phyloP scores from a whole-genome alignment of 2,113 vertebrate species.

The Osmerus eperlanus region DNA sequence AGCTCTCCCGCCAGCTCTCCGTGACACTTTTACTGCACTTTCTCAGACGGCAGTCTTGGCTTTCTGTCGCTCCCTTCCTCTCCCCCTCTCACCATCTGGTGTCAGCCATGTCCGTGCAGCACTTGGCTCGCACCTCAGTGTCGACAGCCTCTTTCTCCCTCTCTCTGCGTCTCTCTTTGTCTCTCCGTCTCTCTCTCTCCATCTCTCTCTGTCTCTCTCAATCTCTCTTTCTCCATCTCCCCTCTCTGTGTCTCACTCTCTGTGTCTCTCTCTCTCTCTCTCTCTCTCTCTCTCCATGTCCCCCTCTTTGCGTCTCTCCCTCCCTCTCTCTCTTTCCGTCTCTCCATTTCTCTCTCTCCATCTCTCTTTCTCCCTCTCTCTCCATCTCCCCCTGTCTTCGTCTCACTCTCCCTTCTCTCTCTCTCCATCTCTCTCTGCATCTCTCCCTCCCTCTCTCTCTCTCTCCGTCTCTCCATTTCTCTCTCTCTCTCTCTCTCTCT shows the following conservation, averaged over 20 bases:
- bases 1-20: slow-evolving; percentile 28
- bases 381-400: background rate
- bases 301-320: slow-evolving; percentile 2
- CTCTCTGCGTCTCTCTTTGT: no score
- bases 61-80: background rate
- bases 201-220: slow-evolving; percentile 2
- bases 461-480: background rate
- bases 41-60: slow-evolving; percentile 9
- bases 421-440: no score
- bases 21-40: slow-evolving; percentile 29
- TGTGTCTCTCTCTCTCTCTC: background rate
- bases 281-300: background rate
- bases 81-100: slow-evolving; percentile 45
- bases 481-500: background rate
- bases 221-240: background rate
- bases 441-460: no score
- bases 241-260: background rate
- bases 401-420: no score
- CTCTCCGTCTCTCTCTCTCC: background rate
- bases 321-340: background rate
- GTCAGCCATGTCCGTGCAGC: slow-evolving; percentile 37
- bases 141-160: background rate
- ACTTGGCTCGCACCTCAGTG: slow-evolving; percentile 28
- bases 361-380: background rate
- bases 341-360: background rate